These are phyloP conservation scores for Mesorhabditis belari DNA, from an alignment of 2,888 invertebrate genomes.

Conservation along the genomic window DNA sequence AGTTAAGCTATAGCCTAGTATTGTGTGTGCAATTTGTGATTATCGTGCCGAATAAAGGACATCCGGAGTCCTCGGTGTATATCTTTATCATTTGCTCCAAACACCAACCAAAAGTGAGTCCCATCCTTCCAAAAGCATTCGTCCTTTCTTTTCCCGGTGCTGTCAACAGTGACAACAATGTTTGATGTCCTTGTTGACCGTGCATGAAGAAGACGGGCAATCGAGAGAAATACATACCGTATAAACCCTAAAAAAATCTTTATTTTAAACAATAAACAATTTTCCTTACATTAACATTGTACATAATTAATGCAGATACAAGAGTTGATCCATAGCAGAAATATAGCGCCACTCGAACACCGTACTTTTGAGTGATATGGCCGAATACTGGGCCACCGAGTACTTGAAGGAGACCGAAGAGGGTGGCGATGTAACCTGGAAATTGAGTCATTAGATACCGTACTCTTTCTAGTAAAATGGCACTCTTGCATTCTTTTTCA, in stretches of 20 bases:
- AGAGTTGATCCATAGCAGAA: constrained; percentile 27
- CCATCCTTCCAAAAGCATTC: constrained; percentile 39
- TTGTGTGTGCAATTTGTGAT: too few species aligned
- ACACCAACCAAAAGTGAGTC: constrained; percentile 37
- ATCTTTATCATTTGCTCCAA: too few species aligned
- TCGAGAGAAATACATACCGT: constrained; percentile 29
- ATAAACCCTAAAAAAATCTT: too few species aligned
- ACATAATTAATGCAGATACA: constrained; percentile 22
- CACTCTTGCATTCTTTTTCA: too few species aligned
- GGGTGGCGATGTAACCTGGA: constrained; percentile 35
- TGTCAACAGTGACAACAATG: constrained; percentile 37
- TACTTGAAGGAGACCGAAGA: constrained; percentile 39
- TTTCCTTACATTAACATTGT: constrained; percentile 21
- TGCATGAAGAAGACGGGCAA: constrained; percentile 39
- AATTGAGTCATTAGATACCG: too few species aligned
- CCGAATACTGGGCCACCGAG: constrained; percentile 41
- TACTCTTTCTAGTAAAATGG: too few species aligned
- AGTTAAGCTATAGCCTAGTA: too few species aligned
- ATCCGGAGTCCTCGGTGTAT: too few species aligned
- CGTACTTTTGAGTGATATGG: constrained; percentile 30
- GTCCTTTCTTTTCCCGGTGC: constrained; percentile 40
- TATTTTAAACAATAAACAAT: neutral
- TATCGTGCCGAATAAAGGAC: too few species aligned
- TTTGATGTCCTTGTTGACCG: constrained; percentile 42
- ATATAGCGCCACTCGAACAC: constrained; percentile 24